Base-by-base conservation (phyloP, 1,140 invertebrate species). In the Tetranychus cinnabarinus region DNA sequence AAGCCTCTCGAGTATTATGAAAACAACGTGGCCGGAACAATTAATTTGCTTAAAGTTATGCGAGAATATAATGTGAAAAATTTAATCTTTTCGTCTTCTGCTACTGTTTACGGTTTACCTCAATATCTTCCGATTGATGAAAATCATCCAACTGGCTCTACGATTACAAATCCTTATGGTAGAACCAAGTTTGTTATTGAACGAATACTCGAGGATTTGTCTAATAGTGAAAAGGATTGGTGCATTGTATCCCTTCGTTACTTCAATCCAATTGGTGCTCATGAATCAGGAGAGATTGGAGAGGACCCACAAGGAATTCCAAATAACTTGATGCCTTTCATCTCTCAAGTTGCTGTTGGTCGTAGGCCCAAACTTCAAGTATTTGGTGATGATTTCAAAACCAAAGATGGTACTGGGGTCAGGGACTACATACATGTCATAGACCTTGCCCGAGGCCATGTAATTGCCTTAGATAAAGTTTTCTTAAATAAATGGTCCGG, bases 231-330 rank as follows among this genome's bases (percentile, higher is more conserved):
- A 33, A 46, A 56, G 35, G 66, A 70, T 31, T 80, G 78, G 78
- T 76, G 76, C 62, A 70, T 77, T 45, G 67, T 76, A 39, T 82
- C 89, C 0, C 74, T 99, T 3, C 80, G 96, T 45, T 99, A 99
- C 72, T 99, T 99, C 72, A 99, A 99, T 77, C 96, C 96, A 5
- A 90, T 97, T 48, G 96, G 96, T 4, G 89, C 95, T 15, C 95
- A 99, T 77, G 77, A 80, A 48, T 88, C 85, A 56, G 95, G 93
- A 0, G 72, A 80, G 46, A 95, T 99, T 65, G 95, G 95, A 1
- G 95, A 98, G 77, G 89, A 98, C 76, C 92, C 93, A 1, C 79
- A 81, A 59, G 91, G 91, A n/a, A 80, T 84, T 65, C 92, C 91
- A 57, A 97, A 96, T 72, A 98, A 98, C 75, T 76, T 99, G 62